These are phyloP conservation scores for Potorous gilbertii DNA, from an alignment of 2,797 vertebrate genomes.

Conservation along the genomic window DNA sequence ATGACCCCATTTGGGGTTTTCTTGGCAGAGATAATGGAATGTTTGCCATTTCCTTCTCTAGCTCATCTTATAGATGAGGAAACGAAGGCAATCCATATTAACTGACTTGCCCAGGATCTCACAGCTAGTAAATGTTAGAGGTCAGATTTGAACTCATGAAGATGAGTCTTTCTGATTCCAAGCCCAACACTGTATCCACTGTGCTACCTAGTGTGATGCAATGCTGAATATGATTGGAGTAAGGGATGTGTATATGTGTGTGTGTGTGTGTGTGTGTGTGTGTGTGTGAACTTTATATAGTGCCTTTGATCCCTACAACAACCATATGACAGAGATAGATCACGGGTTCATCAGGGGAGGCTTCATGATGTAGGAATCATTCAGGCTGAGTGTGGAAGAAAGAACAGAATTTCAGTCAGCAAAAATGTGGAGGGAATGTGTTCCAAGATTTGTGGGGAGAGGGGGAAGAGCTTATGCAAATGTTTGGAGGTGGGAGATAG, in stretches of 20 bases:
- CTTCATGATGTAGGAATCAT: neutral
- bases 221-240: neutral
- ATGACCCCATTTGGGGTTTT: neutral
- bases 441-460: neutral
- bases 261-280: too few relatives aligned
- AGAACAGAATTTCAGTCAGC: neutral
- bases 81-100: neutral
- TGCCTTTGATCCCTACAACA: neutral
- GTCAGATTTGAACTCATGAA: neutral
- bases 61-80: neutral
- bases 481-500: neutral
- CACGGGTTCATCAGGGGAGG: neutral
- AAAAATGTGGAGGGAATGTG: neutral
- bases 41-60: neutral
- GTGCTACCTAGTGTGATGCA: neutral
- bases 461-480: neutral
- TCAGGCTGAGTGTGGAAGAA: neutral
- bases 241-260: neutral
- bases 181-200: neutral
- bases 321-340: neutral
- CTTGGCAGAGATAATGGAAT: neutral
- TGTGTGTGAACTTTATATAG: neutral
- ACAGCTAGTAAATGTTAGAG: neutral
- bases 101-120: neutral
- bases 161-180: neutral